These are phyloP conservation scores for Trilocha varians DNA, from an alignment of 2,888 invertebrate species.

Conservation along the genomic window DNA sequence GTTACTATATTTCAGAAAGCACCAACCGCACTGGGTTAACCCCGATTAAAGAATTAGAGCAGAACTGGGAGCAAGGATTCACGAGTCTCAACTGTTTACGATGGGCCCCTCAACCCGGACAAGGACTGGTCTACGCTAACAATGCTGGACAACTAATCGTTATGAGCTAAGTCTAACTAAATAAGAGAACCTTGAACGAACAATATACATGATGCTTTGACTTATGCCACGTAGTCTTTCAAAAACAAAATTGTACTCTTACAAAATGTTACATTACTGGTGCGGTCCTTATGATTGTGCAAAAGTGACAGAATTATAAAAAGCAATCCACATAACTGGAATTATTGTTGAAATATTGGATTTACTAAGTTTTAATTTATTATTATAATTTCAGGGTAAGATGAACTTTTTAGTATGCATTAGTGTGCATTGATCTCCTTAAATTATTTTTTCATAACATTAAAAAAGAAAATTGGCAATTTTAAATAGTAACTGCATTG, in stretches of 20 bases:
- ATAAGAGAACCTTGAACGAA: not conserved
- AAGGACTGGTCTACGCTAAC: conserved; percentile 89
- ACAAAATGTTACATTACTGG: too few relatives aligned
- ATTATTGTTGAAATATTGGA: not conserved
- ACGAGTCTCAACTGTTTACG: conserved; percentile 87
- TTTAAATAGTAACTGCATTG: too few relatives aligned
- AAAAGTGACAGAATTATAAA: too few relatives aligned
- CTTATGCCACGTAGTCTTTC: too few relatives aligned
- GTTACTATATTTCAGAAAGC: conserved; percentile 36
- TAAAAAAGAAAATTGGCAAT: too few relatives aligned
- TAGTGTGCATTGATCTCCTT: conserved; percentile 7
- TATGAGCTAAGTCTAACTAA: conserved; percentile 61
- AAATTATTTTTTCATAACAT: too few relatives aligned
- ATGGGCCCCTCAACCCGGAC: conserved; percentile 88
- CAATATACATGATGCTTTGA: not conserved
- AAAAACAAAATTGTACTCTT: too few relatives aligned
- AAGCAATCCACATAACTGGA: too few relatives aligned
- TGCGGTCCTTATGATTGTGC: too few relatives aligned
- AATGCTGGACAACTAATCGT: conserved; percentile 87
- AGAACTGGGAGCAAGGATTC: conserved; percentile 76
- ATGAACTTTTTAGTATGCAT: not conserved
- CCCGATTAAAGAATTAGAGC: conserved; percentile 77
- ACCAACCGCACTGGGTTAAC: conserved; percentile 54
- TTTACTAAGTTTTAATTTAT: not conserved
- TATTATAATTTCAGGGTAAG: not conserved